A percentile compares a stretch with the other conserved stretches of the same genome.
Evolutionary conservation across 2,113 vertebrate species (phyloP).

Genomic region (Zosterops japonicus): DNA sequence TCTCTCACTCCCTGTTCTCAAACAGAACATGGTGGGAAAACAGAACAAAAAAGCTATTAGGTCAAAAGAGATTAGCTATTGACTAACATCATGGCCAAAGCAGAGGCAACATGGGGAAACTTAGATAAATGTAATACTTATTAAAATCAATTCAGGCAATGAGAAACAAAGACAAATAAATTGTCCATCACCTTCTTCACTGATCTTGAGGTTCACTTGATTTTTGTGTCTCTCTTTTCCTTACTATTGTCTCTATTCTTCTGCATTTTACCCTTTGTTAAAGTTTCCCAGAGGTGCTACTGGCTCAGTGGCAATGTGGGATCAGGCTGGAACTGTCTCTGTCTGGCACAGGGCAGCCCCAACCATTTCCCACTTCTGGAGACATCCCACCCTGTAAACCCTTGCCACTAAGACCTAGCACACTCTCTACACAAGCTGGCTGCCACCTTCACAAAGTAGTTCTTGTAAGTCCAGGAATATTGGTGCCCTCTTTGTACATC

Average conservation of each 20-base stretch:
- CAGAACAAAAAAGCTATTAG: neutral
- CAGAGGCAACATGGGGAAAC: neutral
- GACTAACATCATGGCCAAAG: neutral
- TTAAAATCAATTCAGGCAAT: neutral
- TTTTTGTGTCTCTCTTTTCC: neutral
- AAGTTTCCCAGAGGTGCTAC: neutral
- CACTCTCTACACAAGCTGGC: neutral
- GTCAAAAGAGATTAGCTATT: neutral
- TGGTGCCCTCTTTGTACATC: neutral
- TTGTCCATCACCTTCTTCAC: neutral
- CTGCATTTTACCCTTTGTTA: neutral
- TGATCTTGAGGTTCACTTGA: neutral
- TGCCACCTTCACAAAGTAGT: neutral
- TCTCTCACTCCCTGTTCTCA: neutral
- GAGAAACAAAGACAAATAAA: neutral
- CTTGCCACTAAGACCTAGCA: neutral
- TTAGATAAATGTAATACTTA: neutral
- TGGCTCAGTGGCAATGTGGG: neutral
- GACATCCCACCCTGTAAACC: neutral
- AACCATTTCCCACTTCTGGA: neutral
- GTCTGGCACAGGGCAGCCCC: neutral
- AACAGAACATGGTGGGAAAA: neutral
- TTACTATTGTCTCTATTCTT: neutral
- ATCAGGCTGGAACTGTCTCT: neutral
- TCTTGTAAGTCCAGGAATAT: accelerated